Base-by-base conservation (phyloP, 37 sponge, comb jelly and placozoan species). In the Cliona cf. orientalis region DNA sequence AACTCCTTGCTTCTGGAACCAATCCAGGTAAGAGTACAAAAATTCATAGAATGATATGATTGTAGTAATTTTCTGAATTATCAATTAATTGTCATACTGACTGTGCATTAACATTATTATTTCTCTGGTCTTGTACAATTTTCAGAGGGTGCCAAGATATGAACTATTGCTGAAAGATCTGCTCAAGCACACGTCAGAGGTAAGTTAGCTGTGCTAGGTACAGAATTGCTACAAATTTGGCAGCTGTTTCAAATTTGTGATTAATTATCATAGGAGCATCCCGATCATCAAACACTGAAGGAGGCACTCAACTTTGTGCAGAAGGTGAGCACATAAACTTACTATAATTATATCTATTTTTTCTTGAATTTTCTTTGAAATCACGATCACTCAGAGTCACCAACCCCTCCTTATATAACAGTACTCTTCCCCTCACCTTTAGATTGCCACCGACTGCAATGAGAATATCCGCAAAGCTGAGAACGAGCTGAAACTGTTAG, bases 121-220 rank as follows among this genome's bases (percentile, higher is more conserved):
- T 28, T 17, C 62, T 34, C 42, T 60, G 11, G 40, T 38, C 21
- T 56, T 5, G 29, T 14, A 40, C n/a, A 46, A 41, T 74, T 76
- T 78, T 0, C 79, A 91, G 85, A 46, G 95, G 57, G 79, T 91
- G 3, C 84, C 89, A n/a, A 74, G 95, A 46, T 94, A 94, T 39
- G 82, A 83, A 44, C 22, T 94, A 23, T 82, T 94, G 19, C 78
- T 94, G 37, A 87, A 94, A 32, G 95, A 94, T 46, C 82, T 90
- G 46, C 75, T 94, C 7, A 90, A 84, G 33, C 78, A 91, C 66
- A 91, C 92, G 1, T 7, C 63, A 7, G 84, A 83, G 80, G 92
- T 91, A 59, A 33, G 39, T 28, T 42, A 61, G 2, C 62, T 39
- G 1, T 76, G 33, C 2, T 14, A 19, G 26, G 59, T 28, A 42